Base-by-base conservation (phyloP, 2,888 invertebrate species). In the Tetheella fluctuosa region DNA sequence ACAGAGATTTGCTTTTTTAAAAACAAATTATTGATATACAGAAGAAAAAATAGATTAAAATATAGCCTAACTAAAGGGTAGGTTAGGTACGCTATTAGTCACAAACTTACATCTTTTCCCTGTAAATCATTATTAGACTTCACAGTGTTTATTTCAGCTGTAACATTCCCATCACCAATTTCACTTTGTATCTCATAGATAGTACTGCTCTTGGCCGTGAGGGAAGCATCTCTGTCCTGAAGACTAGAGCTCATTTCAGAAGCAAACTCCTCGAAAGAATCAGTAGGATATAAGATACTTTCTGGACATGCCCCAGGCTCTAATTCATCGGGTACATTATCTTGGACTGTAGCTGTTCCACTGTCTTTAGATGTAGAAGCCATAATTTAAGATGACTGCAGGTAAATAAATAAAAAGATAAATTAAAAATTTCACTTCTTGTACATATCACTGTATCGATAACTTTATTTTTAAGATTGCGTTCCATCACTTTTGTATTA, bases 261-360 rank as follows among this genome's bases (percentile, higher is more conserved):
- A 53, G 95, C 95, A 73, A 96, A 95, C 71, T 96, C 95, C 69
- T 96, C 96, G 73, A 95, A 95, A 23, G 95, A 95, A 83, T 96
- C 96, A 8, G 95, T 95, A 1, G 96, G 95, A 58, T 96, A 94
- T 52, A 97, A 88, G 83, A 96, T 95, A 74, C 95, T 95, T 80
- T 96, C 96, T 4, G 81, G 77, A 68, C 92, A 93, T 34, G 91
- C 91, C 5, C 93, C 93, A 10, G 93, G 93, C 71, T 90, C 92
- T 23, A 92, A 68, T 34, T 87, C 88, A 66, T 82, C 81, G 13
- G 84, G 67, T 12, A 79, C 79, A 61, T 77, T 81, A 42, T 81
- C 84, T 17, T 78, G 72, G 13, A 63, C 64, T 42, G 72, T 73
- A 23, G 70, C 62, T 23, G 82, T 64, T 23, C 75, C 71, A 68